Evolutionary conservation across 23 tunicate genomes (phyloP).

Genomic region (Ciona savignyi): DNA sequence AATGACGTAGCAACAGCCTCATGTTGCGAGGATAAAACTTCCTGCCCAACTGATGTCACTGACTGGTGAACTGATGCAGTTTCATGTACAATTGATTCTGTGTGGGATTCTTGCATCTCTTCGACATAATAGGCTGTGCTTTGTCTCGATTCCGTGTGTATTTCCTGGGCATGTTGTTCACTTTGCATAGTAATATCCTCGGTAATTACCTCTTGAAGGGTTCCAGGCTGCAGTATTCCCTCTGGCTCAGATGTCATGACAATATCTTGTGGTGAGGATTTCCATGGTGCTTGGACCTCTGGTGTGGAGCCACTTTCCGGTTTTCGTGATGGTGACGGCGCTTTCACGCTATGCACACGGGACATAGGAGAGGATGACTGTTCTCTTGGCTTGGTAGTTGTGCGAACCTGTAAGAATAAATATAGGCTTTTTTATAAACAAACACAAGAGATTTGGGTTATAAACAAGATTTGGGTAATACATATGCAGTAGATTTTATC

Average conservation of each 20-base stretch:
- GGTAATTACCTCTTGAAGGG: background rate
- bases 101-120: background rate
- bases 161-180: background rate
- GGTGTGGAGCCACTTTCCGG: background rate
- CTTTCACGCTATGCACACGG: slow-evolving; percentile 59
- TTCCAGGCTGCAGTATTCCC: background rate
- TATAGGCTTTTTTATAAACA: too few species aligned
- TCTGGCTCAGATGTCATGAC: background rate
- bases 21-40: background rate
- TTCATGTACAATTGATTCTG: background rate
- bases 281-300: slow-evolving; percentile 6
- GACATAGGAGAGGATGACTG: slow-evolving; percentile 45
- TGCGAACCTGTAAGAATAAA: too few species aligned
- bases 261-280: background rate
- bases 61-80: background rate
- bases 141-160: background rate
- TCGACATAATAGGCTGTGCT: background rate
- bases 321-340: slow-evolving; percentile 63
- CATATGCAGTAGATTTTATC: too few species aligned
- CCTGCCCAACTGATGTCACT: background rate
- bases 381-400: slow-evolving; percentile 10
- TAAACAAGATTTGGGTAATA: too few species aligned
- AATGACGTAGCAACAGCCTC: background rate
- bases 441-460: too few species aligned
- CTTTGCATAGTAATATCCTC: background rate